Base-by-base conservation (phyloP, 2,113 vertebrate species). In the Pterocles orientalis region DNA sequence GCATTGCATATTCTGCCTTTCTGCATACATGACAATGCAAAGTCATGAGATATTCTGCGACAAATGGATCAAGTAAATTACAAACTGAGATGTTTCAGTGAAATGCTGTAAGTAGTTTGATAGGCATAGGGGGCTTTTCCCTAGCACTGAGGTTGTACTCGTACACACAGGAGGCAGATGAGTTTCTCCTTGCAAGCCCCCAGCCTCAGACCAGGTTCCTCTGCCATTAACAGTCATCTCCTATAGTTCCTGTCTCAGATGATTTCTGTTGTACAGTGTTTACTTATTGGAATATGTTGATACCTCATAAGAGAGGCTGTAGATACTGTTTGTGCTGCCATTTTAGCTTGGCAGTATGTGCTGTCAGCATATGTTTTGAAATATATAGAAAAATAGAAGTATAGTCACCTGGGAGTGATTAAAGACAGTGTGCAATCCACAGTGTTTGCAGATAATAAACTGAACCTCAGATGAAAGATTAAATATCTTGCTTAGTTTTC, bases 361-460 rank as follows among this genome's bases (percentile, higher is more conserved):
- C 70, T 76, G 47, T 56, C 34, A 60, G 39, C 10, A 9, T 51
- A 60, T 7, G 2, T 85, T 93, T 94, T 51, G 82, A 88, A 95
- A 86, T 61, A 39, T 2, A 84, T 84, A 71, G 24, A 60, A 75
- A 91, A 91, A 75, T 69, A 16, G 57, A 68, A 45, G 8, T 85
- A 18, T 26, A 81, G 58, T 88, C 80, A 64, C 48, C 70, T 85
- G 33, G 2, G 7, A 48, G 21, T 34, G 29, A 80, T 93, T 83
- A 83, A 87, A 86, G 62, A 48, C 34, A 64, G 29, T 18, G 18
- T 68, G 33, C 0, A 0, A 58, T 43, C 28, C 48, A 29, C 84
- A 90, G 23, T 64, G 64, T 95, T 91, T 95, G 60, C 62, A 88
- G 25, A 81, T 61, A 81, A 77, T 94, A 96, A 78, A 79, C 50